Conservation (phyloP, 2,888 invertebrate genomes). For the Antheraea yamamai region DNA sequence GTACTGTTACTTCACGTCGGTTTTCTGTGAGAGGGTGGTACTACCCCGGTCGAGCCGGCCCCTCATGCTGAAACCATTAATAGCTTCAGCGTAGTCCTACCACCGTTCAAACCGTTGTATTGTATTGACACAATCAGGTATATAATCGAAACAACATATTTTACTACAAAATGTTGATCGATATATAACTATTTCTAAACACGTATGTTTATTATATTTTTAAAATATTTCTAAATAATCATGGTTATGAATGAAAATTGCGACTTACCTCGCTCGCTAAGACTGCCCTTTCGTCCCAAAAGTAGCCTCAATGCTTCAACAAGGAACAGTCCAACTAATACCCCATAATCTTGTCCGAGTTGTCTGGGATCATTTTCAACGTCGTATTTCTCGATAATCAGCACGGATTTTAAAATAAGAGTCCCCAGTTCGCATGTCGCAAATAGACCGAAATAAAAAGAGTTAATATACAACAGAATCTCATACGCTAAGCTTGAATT, state of each 20-base stretch:
- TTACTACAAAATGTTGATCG: no score
- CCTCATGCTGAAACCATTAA: no score
- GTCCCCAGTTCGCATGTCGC: constrained; percentile 91
- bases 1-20: no score
- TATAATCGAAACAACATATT: no score
- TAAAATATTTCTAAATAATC: no score
- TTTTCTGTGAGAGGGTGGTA: no score
- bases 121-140: no score
- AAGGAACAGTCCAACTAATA: constrained; percentile 88
- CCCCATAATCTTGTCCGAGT: constrained; percentile 89
- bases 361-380: constrained; percentile 87
- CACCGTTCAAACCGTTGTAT: no score
- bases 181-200: no score
- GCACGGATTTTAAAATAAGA: constrained; percentile 88
- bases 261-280: constrained; percentile 86
- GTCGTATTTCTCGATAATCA: constrained; percentile 79
- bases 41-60: no score
- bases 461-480: constrained; percentile 92
- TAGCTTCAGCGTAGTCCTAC: no score
- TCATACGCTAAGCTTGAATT: constrained; percentile 92
- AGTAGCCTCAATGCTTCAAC: constrained; percentile 92
- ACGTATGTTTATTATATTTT: no score
- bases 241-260: neutral
- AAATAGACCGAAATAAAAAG: constrained; percentile 94
- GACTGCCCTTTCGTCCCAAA: constrained; percentile 92